Percentiles rank a stretch among this genome's conserved stretches.
These are phyloP conservation scores for Condylostylus longicornis DNA, from an alignment of 1,140 invertebrate genomes.

Conservation along the genomic window DNA sequence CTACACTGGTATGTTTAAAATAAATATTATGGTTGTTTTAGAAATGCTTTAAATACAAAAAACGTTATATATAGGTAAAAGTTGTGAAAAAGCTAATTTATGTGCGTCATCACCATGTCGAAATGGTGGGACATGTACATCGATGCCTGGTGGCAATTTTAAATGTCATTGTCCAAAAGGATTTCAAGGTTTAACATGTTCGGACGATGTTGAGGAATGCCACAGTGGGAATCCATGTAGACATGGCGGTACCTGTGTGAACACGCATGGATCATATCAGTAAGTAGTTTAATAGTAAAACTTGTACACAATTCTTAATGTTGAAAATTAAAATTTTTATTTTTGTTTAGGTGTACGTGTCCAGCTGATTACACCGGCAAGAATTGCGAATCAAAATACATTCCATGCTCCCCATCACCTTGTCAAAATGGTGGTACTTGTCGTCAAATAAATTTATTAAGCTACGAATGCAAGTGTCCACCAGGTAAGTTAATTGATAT, in stretches of 20 bases:
- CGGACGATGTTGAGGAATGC: constrained; percentile 83
- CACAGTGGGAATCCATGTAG: constrained; percentile 55
- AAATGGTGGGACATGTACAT: constrained; percentile 70
- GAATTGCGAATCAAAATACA: constrained; percentile 78
- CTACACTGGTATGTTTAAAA: constrained; percentile 54
- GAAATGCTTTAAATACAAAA: neutral
- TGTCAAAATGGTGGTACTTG: constrained; percentile 81
- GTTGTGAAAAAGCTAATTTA: constrained; percentile 76
- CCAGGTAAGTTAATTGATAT: constrained; percentile 71
- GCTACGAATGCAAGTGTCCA: constrained; percentile 73
- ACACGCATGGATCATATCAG: constrained; percentile 81
- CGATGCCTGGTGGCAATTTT: constrained; percentile 52
- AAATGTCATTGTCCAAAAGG: constrained; percentile 72
- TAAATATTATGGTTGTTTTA: constrained; percentile 1
- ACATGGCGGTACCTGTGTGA: constrained; percentile 63
- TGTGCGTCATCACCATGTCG: constrained; percentile 76
- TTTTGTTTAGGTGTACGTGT: constrained; percentile 65
- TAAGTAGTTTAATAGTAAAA: constrained; percentile 38
- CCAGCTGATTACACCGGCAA: constrained; percentile 74
- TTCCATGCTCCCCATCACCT: constrained; percentile 78
- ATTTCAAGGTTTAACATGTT: constrained; percentile 72
- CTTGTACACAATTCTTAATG: neutral
- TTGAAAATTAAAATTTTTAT: constrained; percentile 2
- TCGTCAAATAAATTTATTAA: constrained; percentile 51
- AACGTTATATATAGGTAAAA: constrained; percentile 43